phyloP scores from a whole-genome alignment of 2,113 vertebrate genomes.

The Phrynosoma platyrhinos region DNA sequence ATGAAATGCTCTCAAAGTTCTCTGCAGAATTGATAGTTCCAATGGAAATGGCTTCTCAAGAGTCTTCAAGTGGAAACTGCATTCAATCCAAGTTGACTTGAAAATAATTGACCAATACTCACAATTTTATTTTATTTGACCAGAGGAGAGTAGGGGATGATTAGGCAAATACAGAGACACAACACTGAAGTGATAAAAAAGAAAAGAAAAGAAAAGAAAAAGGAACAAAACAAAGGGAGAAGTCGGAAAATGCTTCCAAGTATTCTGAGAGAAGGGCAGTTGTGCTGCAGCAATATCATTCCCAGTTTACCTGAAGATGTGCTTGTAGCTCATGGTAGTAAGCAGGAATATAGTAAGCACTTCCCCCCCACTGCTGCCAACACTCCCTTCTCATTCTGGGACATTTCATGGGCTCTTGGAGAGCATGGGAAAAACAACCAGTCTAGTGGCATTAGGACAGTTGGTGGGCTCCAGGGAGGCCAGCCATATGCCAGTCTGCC shows the following conservation, averaged over 20 bases:
- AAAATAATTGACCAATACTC: not conserved
- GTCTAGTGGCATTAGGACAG: too few species aligned
- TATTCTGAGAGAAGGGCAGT: not conserved
- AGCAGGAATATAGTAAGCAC: too few species aligned
- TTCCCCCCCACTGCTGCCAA: too few species aligned
- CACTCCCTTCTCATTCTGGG: too few species aligned
- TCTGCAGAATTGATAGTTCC: not conserved
- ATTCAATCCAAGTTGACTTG: not conserved
- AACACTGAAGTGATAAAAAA: not conserved
- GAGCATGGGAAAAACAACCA: too few species aligned
- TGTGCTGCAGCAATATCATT: not conserved
- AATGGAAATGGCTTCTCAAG: not conserved
- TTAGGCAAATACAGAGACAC: not conserved
- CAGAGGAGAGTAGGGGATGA: not conserved
- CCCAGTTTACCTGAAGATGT: too few species aligned
- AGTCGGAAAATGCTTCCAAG: not conserved
- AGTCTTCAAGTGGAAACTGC: not conserved
- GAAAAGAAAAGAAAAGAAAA: not conserved
- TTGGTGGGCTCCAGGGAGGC: too few species aligned
- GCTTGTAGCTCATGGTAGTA: too few species aligned
- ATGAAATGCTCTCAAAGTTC: not conserved
- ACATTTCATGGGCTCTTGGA: too few species aligned
- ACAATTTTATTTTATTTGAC: not conserved
- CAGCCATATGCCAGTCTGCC: too few species aligned
- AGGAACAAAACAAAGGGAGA: not conserved